A percentile compares a stretch with the other conserved stretches of the same genome.
phyloP scores from a whole-genome alignment of 2,797 vertebrate species.

The Aplochiton taeniatus region DNA sequence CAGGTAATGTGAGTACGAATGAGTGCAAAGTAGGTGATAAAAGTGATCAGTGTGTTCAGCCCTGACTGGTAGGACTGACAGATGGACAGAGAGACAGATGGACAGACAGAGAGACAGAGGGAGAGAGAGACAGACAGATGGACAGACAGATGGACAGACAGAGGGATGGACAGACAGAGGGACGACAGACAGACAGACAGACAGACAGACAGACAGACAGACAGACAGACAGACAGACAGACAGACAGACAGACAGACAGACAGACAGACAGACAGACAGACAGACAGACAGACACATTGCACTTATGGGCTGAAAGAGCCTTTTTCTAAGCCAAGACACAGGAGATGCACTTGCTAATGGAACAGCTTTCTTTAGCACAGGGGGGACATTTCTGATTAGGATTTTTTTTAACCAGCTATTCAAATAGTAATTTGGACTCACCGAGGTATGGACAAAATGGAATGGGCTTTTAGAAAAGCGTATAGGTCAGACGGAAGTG shows the following conservation, averaged over 20 bases:
- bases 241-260: slow-evolving; percentile 1
- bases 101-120: neutral
- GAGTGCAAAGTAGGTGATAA: slow-evolving; percentile 5
- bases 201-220: neutral
- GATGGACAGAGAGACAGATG: slow-evolving; percentile 4
- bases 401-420: slow-evolving; percentile 46
- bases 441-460: slow-evolving; percentile 52
- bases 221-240: slow-evolving; percentile 13
- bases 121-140: slow-evolving; percentile 11
- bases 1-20: slow-evolving; percentile 19
- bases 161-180: too few relatives aligned
- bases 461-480: slow-evolving; percentile 39
- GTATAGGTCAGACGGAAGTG: slow-evolving; percentile 25
- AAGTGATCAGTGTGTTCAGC: slow-evolving; percentile 31
- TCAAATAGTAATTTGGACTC: slow-evolving; percentile 58
- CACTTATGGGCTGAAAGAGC: slow-evolving; percentile 38
- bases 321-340: slow-evolving; percentile 17
- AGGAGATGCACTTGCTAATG: slow-evolving; percentile 47
- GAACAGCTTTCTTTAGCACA: slow-evolving; percentile 26
- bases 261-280: slow-evolving; percentile 8
- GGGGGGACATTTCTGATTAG: slow-evolving; percentile 30
- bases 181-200: slow-evolving; percentile 17
- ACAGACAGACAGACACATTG: slow-evolving; percentile 7
- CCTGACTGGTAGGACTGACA: neutral
- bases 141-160: neutral